phyloP scores from a whole-genome alignment of 2,888 invertebrate genomes.

The Habrosyne pyritoides region DNA sequence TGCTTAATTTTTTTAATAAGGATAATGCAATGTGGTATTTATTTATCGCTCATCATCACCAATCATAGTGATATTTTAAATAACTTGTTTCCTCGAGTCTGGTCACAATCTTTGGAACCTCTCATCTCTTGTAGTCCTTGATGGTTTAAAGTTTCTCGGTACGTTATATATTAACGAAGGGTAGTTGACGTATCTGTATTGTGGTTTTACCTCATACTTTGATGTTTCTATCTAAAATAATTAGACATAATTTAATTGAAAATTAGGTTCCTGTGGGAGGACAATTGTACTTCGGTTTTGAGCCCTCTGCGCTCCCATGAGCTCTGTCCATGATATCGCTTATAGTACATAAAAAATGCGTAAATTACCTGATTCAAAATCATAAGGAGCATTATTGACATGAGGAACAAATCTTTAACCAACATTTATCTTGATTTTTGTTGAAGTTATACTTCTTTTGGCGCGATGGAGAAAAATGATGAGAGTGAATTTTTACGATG shows the following conservation, averaged over 20 bases:
- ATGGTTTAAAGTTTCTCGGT: slow-evolving; percentile 7
- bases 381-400: background rate
- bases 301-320: too few relatives aligned
- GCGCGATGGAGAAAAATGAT: too few relatives aligned
- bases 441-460: too few relatives aligned
- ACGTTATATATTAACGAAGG: slow-evolving; percentile 28
- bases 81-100: background rate
- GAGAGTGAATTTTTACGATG: too few relatives aligned
- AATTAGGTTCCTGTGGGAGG: too few relatives aligned
- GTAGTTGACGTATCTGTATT: slow-evolving; percentile 54
- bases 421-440: background rate
- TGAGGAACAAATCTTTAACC: background rate
- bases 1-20: too few relatives aligned
- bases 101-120: background rate
- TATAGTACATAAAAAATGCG: background rate
- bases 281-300: too few relatives aligned
- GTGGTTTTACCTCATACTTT: slow-evolving; percentile 34
- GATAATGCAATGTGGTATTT: background rate
- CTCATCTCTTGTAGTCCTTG: slow-evolving; percentile 13
- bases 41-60: background rate
- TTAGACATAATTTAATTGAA: background rate
- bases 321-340: too few relatives aligned
- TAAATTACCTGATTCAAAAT: background rate
- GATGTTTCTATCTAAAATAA: slow-evolving; percentile 27
- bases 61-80: background rate